These are phyloP conservation scores for Danio choprae DNA, from an alignment of 2,797 vertebrate genomes.

Conservation along the genomic window DNA sequence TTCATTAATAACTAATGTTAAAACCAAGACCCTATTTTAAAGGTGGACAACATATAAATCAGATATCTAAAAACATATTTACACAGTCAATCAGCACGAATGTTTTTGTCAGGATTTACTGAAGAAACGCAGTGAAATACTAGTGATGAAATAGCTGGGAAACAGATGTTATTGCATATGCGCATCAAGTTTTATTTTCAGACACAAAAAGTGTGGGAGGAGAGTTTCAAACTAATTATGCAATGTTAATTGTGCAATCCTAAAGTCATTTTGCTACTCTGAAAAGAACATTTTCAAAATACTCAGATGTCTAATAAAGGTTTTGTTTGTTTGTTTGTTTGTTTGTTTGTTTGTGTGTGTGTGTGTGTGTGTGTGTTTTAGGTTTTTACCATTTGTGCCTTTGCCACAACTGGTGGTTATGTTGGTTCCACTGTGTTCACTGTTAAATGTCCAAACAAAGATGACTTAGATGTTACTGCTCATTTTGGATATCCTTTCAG, in stretches of 20 bases:
- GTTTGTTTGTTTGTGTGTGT: no score
- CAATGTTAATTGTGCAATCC: no score
- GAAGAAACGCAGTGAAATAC: no score
- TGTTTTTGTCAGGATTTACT: no score
- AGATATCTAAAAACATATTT: neutral
- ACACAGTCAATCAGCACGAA: no score
- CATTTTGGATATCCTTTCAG: conserved; percentile 92
- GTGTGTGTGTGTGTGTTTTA: conserved; percentile 61
- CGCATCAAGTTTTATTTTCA: no score
- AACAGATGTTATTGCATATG: no score
- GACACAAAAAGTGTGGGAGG: no score
- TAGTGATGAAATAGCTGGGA: no score
- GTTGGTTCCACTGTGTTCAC: conserved; percentile 74
- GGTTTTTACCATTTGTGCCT: conserved; percentile 93
- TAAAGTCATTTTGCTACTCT: neutral
- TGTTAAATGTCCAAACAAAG: conserved; percentile 66
- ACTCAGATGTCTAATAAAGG: neutral
- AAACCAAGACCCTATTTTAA: neutral
- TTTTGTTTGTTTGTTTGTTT: no score
- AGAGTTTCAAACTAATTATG: no score
- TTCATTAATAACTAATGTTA: neutral
- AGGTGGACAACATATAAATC: neutral
- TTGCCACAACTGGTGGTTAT: conserved; percentile 91
- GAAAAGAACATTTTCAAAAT: no score
- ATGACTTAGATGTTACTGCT: rapidly evolving